phyloP scores from a whole-genome alignment of 2,888 invertebrate species.

The Mesopsocus fuscifrons region DNA sequence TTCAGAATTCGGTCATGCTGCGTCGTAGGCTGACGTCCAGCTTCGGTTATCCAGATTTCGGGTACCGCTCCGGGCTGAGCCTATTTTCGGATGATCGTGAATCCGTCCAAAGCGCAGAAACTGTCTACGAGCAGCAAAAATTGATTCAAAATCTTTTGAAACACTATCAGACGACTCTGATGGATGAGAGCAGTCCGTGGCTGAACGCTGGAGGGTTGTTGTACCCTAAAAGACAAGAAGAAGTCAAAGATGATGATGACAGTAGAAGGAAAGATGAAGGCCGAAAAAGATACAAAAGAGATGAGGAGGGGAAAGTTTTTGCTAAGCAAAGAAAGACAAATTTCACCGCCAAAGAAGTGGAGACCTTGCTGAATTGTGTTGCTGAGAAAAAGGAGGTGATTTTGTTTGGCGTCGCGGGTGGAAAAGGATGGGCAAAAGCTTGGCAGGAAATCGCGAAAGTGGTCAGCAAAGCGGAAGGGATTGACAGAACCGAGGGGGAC shows the following conservation, averaged over 20 bases:
- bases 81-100: constrained; percentile 4
- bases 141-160: constrained; percentile 3
- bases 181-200: constrained; percentile 3
- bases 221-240: neutral
- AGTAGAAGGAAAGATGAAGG: neutral
- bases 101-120: neutral
- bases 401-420: constrained; percentile 20
- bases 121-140: constrained; percentile 5
- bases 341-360: constrained; percentile 20
- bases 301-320: constrained; percentile 8
- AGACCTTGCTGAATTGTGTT: constrained; percentile 18
- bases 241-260: neutral
- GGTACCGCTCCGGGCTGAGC: neutral
- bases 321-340: constrained; percentile 19
- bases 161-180: constrained; percentile 5
- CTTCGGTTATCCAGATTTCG: constrained; percentile 2
- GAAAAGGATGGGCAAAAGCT: constrained; percentile 19
- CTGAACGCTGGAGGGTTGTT: neutral
- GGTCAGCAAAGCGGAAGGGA: constrained; percentile 19
- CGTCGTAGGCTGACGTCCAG: neutral
- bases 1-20: constrained; percentile 2
- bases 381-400: constrained; percentile 18
- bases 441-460: constrained; percentile 20
- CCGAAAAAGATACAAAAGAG: neutral
- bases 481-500: constrained; percentile 19